Base-by-base conservation (phyloP, 2,113 vertebrate genomes). In the Zeus faber region DNA sequence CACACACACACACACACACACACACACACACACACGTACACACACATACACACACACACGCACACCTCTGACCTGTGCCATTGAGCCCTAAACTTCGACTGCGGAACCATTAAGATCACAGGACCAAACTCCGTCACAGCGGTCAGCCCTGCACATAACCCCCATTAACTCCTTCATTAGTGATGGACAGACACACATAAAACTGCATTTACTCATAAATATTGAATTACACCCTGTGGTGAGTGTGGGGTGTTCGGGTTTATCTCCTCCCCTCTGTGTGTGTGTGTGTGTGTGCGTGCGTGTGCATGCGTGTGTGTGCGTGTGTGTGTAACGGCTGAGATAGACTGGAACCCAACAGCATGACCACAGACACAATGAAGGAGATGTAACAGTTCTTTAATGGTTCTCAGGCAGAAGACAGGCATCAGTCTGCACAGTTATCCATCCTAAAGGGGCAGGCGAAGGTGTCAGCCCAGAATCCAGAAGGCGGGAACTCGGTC, bases 91-190 rank as follows among this genome's bases (percentile, higher is more conserved):
- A 49, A 37, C 31, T 58, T 55, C 46, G 35, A 23, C 16, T n/a
- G 18, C 2, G n/a, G 53, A 43, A 2, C 37, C 48, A 41, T 60
- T 49, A 50, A 13, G 14, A 17, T 27, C 10, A 10, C 44, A 20
- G 50, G n/a, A n/a, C n/a, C n/a, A n/a, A n/a, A n/a, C n/a, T n/a
- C n/a, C n/a, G n/a, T n/a, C n/a, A n/a, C n/a, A n/a, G n/a, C n/a
- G n/a, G 31, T 33, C 31, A 33, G 31, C 31, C 31, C 8, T 33
- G 31, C 9, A 33, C 13, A 10, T 2, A 33, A n/a, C n/a, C n/a
- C n/a, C n/a, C n/a, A n/a, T n/a, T n/a, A n/a, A n/a, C n/a, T 25
- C 16, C 7, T 47, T 65, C 62, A 44, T 48, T 65, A 53, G 20
- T 4, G 48, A 48, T 2, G 46, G 20, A 26, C 1, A 20, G 20